Evolutionary conservation across 2,888 invertebrate genomes (phyloP).

Genomic region (Protophormia terraenovae): DNA sequence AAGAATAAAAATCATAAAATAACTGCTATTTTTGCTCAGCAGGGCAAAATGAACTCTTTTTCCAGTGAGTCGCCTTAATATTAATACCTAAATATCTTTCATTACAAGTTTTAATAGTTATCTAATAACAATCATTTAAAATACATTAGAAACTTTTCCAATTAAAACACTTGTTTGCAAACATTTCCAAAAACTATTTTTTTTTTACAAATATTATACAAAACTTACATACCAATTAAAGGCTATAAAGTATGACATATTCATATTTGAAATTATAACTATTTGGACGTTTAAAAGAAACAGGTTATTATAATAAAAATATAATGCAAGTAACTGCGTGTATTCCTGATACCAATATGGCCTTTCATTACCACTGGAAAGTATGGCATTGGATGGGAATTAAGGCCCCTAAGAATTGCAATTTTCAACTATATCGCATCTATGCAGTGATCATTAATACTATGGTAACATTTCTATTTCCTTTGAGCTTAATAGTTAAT

Average conservation of each 20-base stretch:
- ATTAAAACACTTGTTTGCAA: conserved; percentile 32
- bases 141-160: conserved; percentile 42
- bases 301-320: neutral
- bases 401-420: conserved; percentile 66
- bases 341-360: conserved; percentile 70
- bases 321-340: neutral
- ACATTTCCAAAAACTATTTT: neutral
- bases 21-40: too few species aligned
- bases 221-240: neutral
- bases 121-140: neutral
- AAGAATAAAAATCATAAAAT: too few species aligned
- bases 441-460: conserved; percentile 73
- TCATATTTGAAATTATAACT: neutral
- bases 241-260: neutral
- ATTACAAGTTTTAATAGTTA: neutral
- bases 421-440: conserved; percentile 58
- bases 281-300: neutral
- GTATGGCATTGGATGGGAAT: conserved; percentile 77
- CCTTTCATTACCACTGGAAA: conserved; percentile 76
- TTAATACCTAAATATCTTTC: too few species aligned
- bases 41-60: too few species aligned
- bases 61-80: too few species aligned
- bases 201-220: neutral
- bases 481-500: conserved; percentile 74
- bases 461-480: conserved; percentile 75